These are phyloP conservation scores for Cenopis cana DNA, from an alignment of 2,888 invertebrate genomes.

Conservation along the genomic window DNA sequence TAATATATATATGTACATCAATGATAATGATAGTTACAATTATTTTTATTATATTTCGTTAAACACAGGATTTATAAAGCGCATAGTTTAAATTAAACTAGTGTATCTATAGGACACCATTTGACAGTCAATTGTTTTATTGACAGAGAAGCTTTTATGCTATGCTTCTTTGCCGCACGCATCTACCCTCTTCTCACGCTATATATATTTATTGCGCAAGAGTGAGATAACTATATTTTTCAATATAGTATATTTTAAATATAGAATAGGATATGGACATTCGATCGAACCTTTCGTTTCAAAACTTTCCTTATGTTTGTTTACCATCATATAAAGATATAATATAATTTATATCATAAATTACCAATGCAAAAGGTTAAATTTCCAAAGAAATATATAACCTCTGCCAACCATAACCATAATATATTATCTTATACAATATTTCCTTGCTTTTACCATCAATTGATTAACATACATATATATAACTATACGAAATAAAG, in stretches of 20 bases:
- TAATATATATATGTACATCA: conserved; percentile 25
- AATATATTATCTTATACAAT: conserved; percentile 30
- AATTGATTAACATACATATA: conserved; percentile 12
- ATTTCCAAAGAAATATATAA: conserved; percentile 21
- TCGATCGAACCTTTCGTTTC: conserved; percentile 52
- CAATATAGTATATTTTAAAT: conserved; percentile 34
- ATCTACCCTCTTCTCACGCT: neutral
- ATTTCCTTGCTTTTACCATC: conserved; percentile 39
- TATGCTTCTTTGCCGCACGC: neutral
- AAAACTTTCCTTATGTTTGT: conserved; percentile 45
- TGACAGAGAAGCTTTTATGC: conserved; percentile 1
- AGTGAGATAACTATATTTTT: neutral
- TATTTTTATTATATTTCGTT: conserved; percentile 55
- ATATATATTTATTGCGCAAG: neutral
- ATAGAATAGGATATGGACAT: conserved; percentile 65
- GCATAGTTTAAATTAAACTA: conserved; percentile 53
- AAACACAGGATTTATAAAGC: conserved; percentile 67
- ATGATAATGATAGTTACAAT: conserved; percentile 39
- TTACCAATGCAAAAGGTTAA: conserved; percentile 18
- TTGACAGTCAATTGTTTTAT: conserved; percentile 4
- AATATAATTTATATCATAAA: conserved; percentile 4
- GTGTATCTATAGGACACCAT: conserved; percentile 2
- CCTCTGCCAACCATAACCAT: neutral
- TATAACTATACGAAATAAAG: conserved; percentile 32
- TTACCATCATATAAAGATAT: conserved; percentile 19